Percentiles rank a stretch among this genome's conserved stretches.
Evolutionary conservation across 2,113 vertebrate genomes (phyloP).

Genomic region (Raja brachyura): DNA sequence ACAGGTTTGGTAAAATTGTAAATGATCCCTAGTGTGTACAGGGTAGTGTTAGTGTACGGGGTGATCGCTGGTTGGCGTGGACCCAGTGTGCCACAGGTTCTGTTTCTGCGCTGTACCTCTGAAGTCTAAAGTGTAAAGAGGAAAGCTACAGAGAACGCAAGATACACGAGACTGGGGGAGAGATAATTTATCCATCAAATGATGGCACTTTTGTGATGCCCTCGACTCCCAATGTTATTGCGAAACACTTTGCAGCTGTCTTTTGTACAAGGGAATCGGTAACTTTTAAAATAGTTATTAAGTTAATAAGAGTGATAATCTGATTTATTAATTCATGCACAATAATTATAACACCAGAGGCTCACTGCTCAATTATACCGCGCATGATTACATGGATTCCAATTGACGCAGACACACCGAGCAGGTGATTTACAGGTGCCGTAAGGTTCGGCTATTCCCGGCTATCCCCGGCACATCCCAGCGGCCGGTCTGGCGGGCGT

Average conservation of each 20-base stretch:
- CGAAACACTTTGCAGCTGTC: background rate
- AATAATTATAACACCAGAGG: constrained; percentile 24
- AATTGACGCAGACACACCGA: background rate
- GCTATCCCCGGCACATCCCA: too few species aligned
- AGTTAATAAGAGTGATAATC: constrained; percentile 25
- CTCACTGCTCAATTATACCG: background rate
- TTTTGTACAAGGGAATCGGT: background rate
- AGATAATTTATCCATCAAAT: background rate
- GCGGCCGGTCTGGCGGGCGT: too few species aligned
- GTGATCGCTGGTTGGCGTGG: too few species aligned
- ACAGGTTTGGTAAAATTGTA: too few species aligned
- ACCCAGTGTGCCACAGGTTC: too few species aligned
- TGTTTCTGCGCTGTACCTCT: too few species aligned
- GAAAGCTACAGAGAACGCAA: background rate
- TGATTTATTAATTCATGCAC: constrained; percentile 16
- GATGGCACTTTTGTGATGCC: too few species aligned
- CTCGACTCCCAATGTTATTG: background rate
- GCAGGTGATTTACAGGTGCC: background rate
- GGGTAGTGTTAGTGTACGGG: too few species aligned
- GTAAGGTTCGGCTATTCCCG: background rate
- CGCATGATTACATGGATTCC: background rate
- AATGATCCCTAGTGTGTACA: too few species aligned
- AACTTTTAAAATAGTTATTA: constrained; percentile 15
- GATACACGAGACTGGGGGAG: background rate
- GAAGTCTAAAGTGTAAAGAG: background rate